phyloP scores from a whole-genome alignment of 1,140 invertebrate species.

The Tetramorium simillimum region DNA sequence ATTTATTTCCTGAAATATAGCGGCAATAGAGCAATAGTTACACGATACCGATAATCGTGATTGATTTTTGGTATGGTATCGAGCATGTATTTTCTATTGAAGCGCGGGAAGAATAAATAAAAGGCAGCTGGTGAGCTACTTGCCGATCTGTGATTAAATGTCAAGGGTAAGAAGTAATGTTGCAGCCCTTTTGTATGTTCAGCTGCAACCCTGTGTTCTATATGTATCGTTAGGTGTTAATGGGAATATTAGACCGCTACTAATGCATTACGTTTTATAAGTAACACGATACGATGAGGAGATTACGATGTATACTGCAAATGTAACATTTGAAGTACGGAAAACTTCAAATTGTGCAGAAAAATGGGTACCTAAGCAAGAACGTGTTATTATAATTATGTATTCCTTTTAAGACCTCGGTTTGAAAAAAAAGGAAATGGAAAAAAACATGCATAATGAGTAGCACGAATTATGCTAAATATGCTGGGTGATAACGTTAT shows the following conservation, averaged over 20 bases:
- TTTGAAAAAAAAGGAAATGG: neutral
- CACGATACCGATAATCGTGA: neutral
- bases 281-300: constrained; percentile 25
- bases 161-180: constrained; percentile 71
- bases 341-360: neutral
- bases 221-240: constrained; percentile 76
- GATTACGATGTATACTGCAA: constrained; percentile 27
- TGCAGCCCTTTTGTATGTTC: constrained; percentile 85
- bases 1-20: neutral
- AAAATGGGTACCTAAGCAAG: neutral
- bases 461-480: constrained; percentile 26
- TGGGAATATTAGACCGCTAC: constrained; percentile 66
- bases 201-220: constrained; percentile 83
- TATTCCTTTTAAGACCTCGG: constrained; percentile 9
- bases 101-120: constrained; percentile 59
- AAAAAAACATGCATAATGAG: neutral
- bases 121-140: constrained; percentile 77
- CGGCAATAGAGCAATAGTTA: neutral
- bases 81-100: constrained; percentile 24
- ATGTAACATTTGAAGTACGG: constrained; percentile 23
- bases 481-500: constrained; percentile 14
- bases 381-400: neutral
- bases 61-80: constrained; percentile 19
- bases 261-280: constrained; percentile 65
- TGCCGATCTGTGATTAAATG: constrained; percentile 63